Evolutionary conservation across 2,888 invertebrate species (phyloP), one percentile per base, ranked within the genome.

Genomic region (Brachynemurus nebulosus): DNA sequence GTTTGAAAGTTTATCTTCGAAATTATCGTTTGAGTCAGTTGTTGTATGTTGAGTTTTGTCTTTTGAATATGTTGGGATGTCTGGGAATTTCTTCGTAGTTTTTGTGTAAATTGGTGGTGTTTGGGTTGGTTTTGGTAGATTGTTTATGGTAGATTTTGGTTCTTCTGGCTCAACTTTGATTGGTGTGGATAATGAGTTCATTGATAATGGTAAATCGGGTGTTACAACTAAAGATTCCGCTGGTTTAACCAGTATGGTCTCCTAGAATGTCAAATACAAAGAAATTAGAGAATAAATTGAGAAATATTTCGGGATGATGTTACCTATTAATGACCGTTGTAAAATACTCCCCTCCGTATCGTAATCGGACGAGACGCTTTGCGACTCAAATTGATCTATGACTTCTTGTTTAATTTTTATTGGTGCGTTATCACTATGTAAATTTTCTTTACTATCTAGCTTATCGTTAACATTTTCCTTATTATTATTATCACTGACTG

Each of bases 181-280:
- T n/a, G 44, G 19, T 14, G 20, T 14, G 4, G 20, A 23, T 16
- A n/a, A 16, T 21, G 39, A 17, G 16, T 39, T 20, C 14, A 30
- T 30, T 30, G 27, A 23, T 9, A 12, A 16, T 18, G 44, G 44
- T 17, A 44, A 25, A 44, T 44, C 44, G 5, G 44, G 44, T n/a
- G 44, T 44, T n/a, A 44, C 20, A 8, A 44, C 38, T 16, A 44
- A 23, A 8, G 44, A 44, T 38, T 44, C 44, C 9, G 44, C 44
- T 14, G 44, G 44, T 30, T 44, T 44, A 6, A 44, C 44, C n/a
- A 2, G 44, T 44, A 25, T 44, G 44, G 18, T 44, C 44, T 18
- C 44, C 44, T 44, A 25, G 8, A 43, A 43, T 17, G 36, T n/a
- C 23, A 17, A 20, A 11, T 30, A 8, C 18, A 12, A 20, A 18